phyloP scores from a whole-genome alignment of 2,888 invertebrate genomes.

The Napeogenes inachia region DNA sequence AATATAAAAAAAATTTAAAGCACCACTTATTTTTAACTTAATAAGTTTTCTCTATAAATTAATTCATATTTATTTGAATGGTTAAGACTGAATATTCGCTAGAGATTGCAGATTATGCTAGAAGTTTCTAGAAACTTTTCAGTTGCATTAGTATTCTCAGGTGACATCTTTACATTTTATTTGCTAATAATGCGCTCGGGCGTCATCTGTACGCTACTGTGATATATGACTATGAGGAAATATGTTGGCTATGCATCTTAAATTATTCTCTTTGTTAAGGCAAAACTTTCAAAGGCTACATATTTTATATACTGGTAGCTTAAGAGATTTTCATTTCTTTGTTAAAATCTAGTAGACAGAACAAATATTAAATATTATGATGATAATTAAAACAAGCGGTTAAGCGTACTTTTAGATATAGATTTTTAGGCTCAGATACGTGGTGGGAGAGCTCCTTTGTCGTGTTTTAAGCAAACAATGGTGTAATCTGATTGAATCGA shows the following conservation, averaged over 20 bases:
- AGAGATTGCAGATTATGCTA: constrained; percentile 32
- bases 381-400: not conserved
- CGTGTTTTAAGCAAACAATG: constrained; percentile 19
- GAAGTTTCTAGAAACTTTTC: constrained; percentile 33
- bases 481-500: constrained; percentile 11
- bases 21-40: constrained; percentile 6
- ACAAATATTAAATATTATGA: no score
- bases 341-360: no score
- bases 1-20: not conserved
- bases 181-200: constrained; percentile 24
- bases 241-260: constrained; percentile 23
- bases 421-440: constrained; percentile 10
- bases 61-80: constrained; percentile 36
- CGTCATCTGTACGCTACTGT: constrained; percentile 29
- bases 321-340: constrained; percentile 3
- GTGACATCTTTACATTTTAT: constrained; percentile 34
- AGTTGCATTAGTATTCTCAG: constrained; percentile 35
- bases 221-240: constrained; percentile 25
- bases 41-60: constrained; percentile 28
- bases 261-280: constrained; percentile 22
- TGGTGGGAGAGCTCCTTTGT: constrained; percentile 12
- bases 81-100: constrained; percentile 34
- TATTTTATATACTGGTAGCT: constrained; percentile 6
- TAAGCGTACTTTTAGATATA: constrained; percentile 7
- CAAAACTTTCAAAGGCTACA: constrained; percentile 19